A percentile compares a stretch with the other conserved stretches of the same genome.
These are phyloP conservation scores for Esox lucius DNA, from an alignment of 2,797 vertebrate species.

Conservation along the genomic window DNA sequence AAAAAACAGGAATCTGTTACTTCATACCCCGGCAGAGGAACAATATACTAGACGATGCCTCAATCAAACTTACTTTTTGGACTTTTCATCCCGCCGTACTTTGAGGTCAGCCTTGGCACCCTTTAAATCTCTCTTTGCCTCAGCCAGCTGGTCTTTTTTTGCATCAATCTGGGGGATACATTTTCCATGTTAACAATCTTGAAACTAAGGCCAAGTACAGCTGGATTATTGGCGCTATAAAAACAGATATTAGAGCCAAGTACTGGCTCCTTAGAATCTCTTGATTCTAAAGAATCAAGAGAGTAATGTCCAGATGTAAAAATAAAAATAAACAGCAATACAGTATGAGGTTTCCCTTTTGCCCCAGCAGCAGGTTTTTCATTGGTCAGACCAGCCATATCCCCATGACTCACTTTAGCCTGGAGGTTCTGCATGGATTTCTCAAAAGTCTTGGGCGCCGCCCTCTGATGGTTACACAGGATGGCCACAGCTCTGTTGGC, in stretches of 20 bases:
- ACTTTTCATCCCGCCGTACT: constrained; percentile 92
- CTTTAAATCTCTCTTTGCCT: constrained; percentile 93
- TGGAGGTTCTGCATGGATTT: constrained; percentile 99
- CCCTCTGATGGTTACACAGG: constrained; percentile 98
- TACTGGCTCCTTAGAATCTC: too few relatives aligned
- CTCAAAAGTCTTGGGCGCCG: constrained; percentile 96
- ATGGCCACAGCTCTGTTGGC: constrained; percentile 98
- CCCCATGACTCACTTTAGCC: constrained; percentile 80
- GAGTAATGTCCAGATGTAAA: neutral
- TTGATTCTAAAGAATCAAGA: neutral
- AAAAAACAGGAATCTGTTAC: neutral
- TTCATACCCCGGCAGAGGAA: neutral
- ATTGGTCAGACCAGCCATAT: neutral
- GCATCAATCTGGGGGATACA: constrained; percentile 85
- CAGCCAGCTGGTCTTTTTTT: constrained; percentile 93
- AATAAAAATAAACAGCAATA: neutral
- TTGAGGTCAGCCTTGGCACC: constrained; percentile 96
- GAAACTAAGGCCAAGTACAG: neutral
- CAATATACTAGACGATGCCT: neutral
- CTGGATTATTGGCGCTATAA: neutral
- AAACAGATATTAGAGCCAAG: neutral
- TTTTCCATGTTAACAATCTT: neutral
- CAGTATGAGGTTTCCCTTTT: neutral
- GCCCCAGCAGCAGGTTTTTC: neutral
- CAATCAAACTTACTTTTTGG: constrained; percentile 87